Conservation (phyloP, 2,113 vertebrate genomes). For the cattle (Bos taurus) region DNA sequence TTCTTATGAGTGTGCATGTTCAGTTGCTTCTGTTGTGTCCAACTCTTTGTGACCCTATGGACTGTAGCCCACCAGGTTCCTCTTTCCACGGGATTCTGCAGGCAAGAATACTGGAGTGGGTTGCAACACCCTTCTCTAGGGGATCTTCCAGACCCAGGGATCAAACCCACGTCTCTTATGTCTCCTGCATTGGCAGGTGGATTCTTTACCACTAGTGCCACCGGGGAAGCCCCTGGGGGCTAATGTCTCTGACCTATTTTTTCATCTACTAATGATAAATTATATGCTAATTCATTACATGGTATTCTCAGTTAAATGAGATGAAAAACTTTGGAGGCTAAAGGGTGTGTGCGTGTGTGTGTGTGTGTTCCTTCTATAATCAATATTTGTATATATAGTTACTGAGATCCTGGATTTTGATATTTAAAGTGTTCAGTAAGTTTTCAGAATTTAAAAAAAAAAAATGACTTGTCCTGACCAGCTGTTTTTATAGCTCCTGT, state of each 20-base stretch:
- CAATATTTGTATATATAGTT: neutral
- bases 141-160: no score
- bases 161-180: no score
- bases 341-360: neutral
- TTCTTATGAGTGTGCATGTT: neutral
- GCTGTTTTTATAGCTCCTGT: slow-evolving; percentile 50
- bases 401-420: neutral
- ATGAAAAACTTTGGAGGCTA: neutral
- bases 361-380: neutral
- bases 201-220: no score
- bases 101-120: neutral
- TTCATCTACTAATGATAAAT: neutral
- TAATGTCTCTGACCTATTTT: slow-evolving; percentile 13
- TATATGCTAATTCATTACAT: neutral
- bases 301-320: neutral
- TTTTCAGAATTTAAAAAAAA: neutral
- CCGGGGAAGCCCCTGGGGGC: no score
- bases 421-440: slow-evolving; percentile 21
- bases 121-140: no score
- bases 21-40: neutral
- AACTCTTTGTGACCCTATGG: neutral
- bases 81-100: neutral
- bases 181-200: no score
- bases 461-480: neutral
- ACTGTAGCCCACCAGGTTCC: neutral